Conservation (phyloP, 2,888 invertebrate genomes). For the Drosophila paramelanica region DNA sequence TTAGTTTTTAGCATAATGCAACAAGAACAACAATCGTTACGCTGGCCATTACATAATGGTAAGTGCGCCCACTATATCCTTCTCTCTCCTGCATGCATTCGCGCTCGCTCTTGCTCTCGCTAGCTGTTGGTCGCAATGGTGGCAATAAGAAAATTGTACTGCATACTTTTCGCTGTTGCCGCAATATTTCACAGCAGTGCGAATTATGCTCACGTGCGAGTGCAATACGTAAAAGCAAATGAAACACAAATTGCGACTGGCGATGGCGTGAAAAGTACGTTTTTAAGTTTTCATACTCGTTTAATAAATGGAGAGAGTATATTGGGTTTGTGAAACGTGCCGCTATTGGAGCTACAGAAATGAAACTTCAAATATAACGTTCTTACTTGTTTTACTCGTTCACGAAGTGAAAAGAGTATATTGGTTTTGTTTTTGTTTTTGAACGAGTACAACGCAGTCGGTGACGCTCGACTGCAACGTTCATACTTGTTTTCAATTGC, state of each 20-base stretch:
- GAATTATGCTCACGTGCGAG: slow-evolving; percentile 61
- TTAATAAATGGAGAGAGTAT: not conserved
- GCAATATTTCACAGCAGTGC: slow-evolving; percentile 60
- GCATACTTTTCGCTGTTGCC: slow-evolving; percentile 59
- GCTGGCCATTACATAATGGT: slow-evolving; percentile 63
- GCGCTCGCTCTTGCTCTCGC: not conserved
- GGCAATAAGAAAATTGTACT: slow-evolving; percentile 42
- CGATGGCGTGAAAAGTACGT: not conserved
- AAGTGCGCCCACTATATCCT: slow-evolving; percentile 46
- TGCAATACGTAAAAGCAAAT: slow-evolving; percentile 33
- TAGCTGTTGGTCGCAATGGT: slow-evolving; percentile 1
- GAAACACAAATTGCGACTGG: slow-evolving; percentile 21
- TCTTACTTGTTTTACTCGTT: too few species aligned
- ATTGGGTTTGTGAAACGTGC: too few species aligned
- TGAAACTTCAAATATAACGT: too few species aligned
- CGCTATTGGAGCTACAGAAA: too few species aligned
- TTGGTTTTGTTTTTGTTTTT: too few species aligned
- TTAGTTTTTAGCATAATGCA: slow-evolving; percentile 72
- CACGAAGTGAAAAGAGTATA: too few species aligned
- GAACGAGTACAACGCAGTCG: too few species aligned
- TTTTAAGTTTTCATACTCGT: not conserved
- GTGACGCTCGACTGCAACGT: too few species aligned
- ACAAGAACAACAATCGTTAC: slow-evolving; percentile 41
- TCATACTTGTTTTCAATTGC: too few species aligned
- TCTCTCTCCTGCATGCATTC: not conserved